Percentiles rank a stretch among this genome's conserved stretches.
phyloP scores from a whole-genome alignment of 2,113 vertebrate species.

The Leuciscus idus region DNA sequence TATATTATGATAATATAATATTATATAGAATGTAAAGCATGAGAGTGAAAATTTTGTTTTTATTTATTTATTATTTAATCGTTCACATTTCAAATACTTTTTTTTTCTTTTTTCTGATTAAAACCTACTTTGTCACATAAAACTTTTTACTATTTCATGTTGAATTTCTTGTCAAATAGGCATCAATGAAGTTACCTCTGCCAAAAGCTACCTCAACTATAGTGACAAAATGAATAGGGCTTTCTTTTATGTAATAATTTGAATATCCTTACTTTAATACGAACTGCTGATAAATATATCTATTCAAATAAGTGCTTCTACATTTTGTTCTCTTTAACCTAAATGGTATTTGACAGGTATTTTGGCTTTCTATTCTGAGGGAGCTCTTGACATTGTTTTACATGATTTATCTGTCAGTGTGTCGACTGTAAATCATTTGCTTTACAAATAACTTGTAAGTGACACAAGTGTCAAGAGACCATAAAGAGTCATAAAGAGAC shows the following conservation, averaged over 20 bases:
- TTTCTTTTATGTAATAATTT: neutral
- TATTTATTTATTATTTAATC: neutral
- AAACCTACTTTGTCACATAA: neutral
- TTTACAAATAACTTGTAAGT: slow-evolving; percentile 70
- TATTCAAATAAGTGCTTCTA: neutral
- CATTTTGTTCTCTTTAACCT: slow-evolving; percentile 65
- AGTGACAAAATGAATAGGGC: neutral
- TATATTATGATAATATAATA: neutral
- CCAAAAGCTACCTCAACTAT: neutral
- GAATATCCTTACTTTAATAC: neutral
- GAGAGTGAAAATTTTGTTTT: neutral
- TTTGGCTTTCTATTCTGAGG: slow-evolving; percentile 72
- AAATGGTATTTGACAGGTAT: slow-evolving; percentile 67
- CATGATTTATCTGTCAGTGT: slow-evolving; percentile 71
- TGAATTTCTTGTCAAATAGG: neutral
- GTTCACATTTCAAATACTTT: neutral
- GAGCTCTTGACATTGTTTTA: slow-evolving; percentile 69
- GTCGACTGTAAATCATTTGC: slow-evolving; percentile 63
- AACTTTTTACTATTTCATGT: neutral
- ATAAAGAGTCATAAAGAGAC: slow-evolving; percentile 30
- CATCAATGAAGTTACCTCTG: neutral
- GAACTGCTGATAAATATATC: neutral
- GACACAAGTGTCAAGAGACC: slow-evolving; percentile 48
- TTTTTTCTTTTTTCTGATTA: neutral
- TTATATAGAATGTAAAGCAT: neutral